Evolutionary conservation across 2,888 invertebrate genomes (phyloP).

Genomic region (Parnassius smintheus): DNA sequence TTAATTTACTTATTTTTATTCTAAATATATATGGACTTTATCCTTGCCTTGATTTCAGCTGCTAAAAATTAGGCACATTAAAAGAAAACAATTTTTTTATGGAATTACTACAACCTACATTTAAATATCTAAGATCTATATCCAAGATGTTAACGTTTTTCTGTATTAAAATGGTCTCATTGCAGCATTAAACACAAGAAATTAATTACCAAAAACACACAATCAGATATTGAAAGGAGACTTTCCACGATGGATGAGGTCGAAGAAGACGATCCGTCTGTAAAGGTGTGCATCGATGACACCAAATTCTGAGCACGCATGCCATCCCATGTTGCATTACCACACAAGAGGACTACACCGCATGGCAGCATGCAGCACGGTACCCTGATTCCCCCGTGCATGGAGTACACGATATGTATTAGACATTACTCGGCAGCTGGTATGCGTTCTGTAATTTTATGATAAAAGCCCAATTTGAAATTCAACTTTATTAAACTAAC

Average conservation of each 20-base stretch:
- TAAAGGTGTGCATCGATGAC: slow-evolving; percentile 75
- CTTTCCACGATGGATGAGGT: slow-evolving; percentile 93
- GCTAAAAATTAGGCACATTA: too few species aligned
- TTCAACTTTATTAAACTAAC: too few species aligned
- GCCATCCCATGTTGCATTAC: slow-evolving; percentile 37
- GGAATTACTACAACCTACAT: too few species aligned
- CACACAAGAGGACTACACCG: slow-evolving; percentile 41
- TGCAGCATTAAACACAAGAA: slow-evolving; percentile 85
- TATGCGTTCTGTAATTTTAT: too few species aligned
- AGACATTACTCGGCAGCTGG: slow-evolving; percentile 25
- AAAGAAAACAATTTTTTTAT: too few species aligned
- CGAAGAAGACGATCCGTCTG: slow-evolving; percentile 86
- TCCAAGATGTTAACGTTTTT: too few species aligned
- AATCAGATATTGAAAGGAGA: slow-evolving; percentile 82
- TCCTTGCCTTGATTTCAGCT: too few species aligned
- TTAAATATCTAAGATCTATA: too few species aligned
- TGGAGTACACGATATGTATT: slow-evolving; percentile 27
- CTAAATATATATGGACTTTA: too few species aligned
- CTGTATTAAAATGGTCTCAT: slow-evolving; percentile 22
- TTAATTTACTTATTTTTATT: too few species aligned
- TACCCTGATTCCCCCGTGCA: slow-evolving; percentile 40
- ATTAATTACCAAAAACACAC: slow-evolving; percentile 84
- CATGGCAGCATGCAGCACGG: slow-evolving; percentile 47
- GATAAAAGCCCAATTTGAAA: too few species aligned
- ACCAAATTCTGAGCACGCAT: slow-evolving; percentile 69